Evolutionary conservation across 2,797 vertebrate species (phyloP).

Genomic region (Darevskia nairensis): DNA sequence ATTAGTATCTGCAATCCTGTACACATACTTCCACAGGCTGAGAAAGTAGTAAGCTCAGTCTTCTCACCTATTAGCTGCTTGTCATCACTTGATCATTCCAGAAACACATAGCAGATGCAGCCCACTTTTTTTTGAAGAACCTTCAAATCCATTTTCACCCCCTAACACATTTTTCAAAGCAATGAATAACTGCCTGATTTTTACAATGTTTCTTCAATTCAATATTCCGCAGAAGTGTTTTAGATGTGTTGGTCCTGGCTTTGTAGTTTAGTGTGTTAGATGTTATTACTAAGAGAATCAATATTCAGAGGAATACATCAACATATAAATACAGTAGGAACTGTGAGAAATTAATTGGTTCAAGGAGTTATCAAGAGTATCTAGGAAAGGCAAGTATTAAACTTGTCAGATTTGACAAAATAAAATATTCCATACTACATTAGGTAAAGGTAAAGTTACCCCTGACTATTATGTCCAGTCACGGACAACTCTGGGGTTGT

Average conservation of each 20-base stretch:
- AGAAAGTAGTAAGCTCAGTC: background rate
- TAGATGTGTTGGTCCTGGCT: constrained; percentile 41
- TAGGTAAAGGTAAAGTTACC: too few species aligned
- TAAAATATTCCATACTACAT: background rate
- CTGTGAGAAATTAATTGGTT: background rate
- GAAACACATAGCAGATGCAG: constrained; percentile 15
- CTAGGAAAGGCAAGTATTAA: background rate
- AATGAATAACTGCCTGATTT: constrained; percentile 51
- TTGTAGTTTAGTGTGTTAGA: constrained; percentile 25
- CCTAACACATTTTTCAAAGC: constrained; percentile 47
- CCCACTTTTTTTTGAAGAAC: constrained; percentile 16
- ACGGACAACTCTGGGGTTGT: too few species aligned
- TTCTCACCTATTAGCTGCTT: constrained; percentile 38
- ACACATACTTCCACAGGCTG: background rate
- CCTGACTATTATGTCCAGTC: too few species aligned
- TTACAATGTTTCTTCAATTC: constrained; percentile 41
- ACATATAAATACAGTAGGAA: background rate
- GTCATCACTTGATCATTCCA: constrained; percentile 29
- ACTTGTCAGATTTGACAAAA: background rate
- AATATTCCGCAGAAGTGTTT: constrained; percentile 26
- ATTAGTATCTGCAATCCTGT: background rate
- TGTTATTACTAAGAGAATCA: constrained; percentile 58
- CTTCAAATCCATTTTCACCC: constrained; percentile 36
- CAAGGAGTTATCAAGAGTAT: background rate
- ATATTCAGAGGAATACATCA: background rate